phyloP scores from a whole-genome alignment of 2,888 invertebrate species.

The Lamellibrachia satsuma region DNA sequence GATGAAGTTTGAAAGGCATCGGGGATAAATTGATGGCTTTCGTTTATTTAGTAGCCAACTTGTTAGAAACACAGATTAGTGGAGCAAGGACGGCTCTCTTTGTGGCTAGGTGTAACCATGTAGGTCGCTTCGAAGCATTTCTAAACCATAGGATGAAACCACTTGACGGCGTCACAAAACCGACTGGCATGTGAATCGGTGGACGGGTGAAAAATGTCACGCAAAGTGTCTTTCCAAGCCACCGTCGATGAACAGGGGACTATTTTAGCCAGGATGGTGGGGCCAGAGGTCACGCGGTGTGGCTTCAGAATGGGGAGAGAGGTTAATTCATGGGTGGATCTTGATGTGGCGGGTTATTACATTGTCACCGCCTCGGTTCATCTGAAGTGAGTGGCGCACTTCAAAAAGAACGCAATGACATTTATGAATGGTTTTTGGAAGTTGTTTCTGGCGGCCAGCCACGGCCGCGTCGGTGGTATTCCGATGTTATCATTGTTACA shows the following conservation, averaged over 20 bases:
- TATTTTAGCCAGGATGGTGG: not conserved
- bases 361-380: not conserved
- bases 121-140: not conserved
- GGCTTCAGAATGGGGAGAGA: not conserved
- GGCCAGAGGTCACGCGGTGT: not conserved
- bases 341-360: not conserved
- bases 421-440: constrained; percentile 17
- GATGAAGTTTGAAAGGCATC: not conserved
- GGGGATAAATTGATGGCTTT: constrained; percentile 3
- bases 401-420: constrained; percentile 5
- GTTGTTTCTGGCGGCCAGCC: not conserved
- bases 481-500: not conserved
- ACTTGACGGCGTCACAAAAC: not conserved
- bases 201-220: not conserved
- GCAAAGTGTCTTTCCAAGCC: not conserved
- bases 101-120: not conserved
- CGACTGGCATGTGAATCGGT: not conserved
- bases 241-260: no score
- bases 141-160: not conserved
- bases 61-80: not conserved
- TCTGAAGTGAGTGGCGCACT: constrained; percentile 10
- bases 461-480: not conserved
- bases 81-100: not conserved
- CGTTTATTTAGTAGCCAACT: not conserved
- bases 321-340: constrained; percentile 17